Base-by-base conservation (phyloP, 2,888 invertebrate species). In the Leptinotarsa rubiginosa region DNA sequence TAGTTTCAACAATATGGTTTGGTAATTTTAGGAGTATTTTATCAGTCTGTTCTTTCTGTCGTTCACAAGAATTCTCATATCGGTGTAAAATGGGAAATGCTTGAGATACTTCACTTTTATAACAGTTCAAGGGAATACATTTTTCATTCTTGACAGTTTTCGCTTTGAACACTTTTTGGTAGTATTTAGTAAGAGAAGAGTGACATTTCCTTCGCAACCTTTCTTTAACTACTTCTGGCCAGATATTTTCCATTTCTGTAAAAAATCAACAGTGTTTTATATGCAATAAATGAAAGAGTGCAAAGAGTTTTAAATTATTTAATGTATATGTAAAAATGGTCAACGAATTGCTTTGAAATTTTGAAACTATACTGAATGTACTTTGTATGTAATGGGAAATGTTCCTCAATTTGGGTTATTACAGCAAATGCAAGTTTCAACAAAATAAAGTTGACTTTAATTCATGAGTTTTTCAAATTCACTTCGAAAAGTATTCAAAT, bases 201-300 rank as follows among this genome's bases (percentile, higher is more conserved):
- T 86, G 84, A 69, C 89, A 89, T 77, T 90, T 88, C 73, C 92
- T 87, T 76, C 91, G 90, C 79, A 90, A 89, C 66, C 93, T 89
- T 79, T 93, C 93, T 83, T 90, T 90, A 3, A 93, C 81, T 77
- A 93, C 89, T 83, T 90, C 90, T 81, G 90, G 89, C 93, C 93
- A 93, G 65, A 89, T 89, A 69, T 87, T 88, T 86, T 93, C 93
- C 82, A 91, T 81, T 80, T 87, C 87, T 87, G 75, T 64, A 84
- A 80, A 62, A 67, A 79, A 41, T 41, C 12, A 41, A 12, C 10
- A 31, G 12, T 41, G 12, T 41, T 41, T 7, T 41, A 41, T 10
- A 41, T 41, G 0, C 10, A 41, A 41, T 41, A 2, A 41, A 3
- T 41, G 41, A 41, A 5, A 41, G 10, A 41, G 1, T 41, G 10